Evolutionary conservation across 1,140 invertebrate genomes (phyloP).

Genomic region (Drosophila pectinifera): DNA sequence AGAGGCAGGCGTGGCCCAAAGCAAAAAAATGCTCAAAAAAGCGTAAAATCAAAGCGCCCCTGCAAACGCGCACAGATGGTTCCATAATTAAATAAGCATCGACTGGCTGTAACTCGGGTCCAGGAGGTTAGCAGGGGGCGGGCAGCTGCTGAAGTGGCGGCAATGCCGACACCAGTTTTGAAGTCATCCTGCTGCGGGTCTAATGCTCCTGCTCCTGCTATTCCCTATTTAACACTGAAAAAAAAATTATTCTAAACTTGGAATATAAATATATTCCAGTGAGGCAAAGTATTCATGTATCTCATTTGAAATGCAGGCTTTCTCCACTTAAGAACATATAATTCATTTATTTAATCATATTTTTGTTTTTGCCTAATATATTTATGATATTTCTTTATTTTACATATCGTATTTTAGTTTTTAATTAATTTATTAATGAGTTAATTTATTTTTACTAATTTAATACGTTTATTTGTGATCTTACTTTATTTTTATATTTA

Average conservation of each 20-base stretch:
- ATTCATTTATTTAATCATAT: too few relatives aligned
- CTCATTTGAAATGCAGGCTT: too few relatives aligned
- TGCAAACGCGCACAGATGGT: constrained; percentile 77
- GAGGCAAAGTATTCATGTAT: too few relatives aligned
- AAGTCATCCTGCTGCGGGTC: constrained; percentile 41
- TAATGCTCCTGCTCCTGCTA: constrained; percentile 16
- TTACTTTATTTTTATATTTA: too few relatives aligned
- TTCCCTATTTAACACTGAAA: constrained; percentile 11
- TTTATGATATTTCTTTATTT: too few relatives aligned
- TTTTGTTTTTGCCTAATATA: too few relatives aligned
- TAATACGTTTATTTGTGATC: too few relatives aligned
- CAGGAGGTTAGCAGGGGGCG: not conserved
- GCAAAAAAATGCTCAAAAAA: constrained; percentile 72
- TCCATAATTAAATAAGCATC: constrained; percentile 80
- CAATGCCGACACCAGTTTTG: constrained; percentile 62
- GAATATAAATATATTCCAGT: too few relatives aligned
- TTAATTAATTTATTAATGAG: too few relatives aligned
- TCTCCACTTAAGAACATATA: too few relatives aligned
- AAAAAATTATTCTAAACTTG: not conserved
- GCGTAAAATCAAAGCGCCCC: constrained; percentile 81
- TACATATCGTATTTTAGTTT: too few relatives aligned
- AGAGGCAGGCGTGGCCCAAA: constrained; percentile 7
- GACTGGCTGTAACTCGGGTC: constrained; percentile 33
- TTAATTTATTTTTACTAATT: too few relatives aligned
- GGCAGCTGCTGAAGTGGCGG: constrained; percentile 36